phyloP scores from a whole-genome alignment of 2,888 invertebrate genomes.

The Drosophila seclusa region DNA sequence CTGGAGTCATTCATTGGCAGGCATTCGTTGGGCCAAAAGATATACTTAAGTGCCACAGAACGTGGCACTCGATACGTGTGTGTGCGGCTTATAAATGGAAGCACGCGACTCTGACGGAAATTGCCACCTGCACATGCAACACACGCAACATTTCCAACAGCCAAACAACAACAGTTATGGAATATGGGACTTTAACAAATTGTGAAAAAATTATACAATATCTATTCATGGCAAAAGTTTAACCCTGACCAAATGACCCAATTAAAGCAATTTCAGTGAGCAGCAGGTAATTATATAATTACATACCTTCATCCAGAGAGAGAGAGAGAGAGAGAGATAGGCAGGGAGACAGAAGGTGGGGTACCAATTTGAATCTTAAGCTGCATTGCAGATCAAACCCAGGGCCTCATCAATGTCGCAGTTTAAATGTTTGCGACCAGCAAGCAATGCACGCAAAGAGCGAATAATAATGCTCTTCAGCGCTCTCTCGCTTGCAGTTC shows the following conservation, averaged over 20 bases:
- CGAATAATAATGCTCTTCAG: neutral
- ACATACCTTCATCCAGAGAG: neutral
- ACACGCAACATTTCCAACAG: slow-evolving; percentile 52
- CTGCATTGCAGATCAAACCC: slow-evolving; percentile 43
- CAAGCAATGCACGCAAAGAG: slow-evolving; percentile 14
- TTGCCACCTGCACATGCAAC: slow-evolving; percentile 66
- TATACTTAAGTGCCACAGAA: slow-evolving; percentile 70
- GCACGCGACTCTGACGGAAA: slow-evolving; percentile 74
- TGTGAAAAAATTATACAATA: slow-evolving; percentile 51
- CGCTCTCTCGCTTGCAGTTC: slow-evolving; percentile 9
- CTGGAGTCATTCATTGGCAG: slow-evolving; percentile 47
- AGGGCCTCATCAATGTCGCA: slow-evolving; percentile 27
- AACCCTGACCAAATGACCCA: slow-evolving; percentile 77
- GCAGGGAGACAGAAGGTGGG: neutral
- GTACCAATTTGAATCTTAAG: slow-evolving; percentile 68
- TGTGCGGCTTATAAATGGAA: slow-evolving; percentile 63
- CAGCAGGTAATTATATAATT: neutral
- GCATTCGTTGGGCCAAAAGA: slow-evolving; percentile 31
- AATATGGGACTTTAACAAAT: slow-evolving; percentile 58
- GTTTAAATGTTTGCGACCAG: neutral
- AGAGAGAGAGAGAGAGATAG: neutral
- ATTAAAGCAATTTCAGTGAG: slow-evolving; percentile 36
- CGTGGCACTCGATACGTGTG: slow-evolving; percentile 42
- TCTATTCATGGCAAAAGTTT: slow-evolving; percentile 63
- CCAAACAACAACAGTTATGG: slow-evolving; percentile 25